phyloP scores from a whole-genome alignment of 2,888 invertebrate species.

The Pammene fasciana region DNA sequence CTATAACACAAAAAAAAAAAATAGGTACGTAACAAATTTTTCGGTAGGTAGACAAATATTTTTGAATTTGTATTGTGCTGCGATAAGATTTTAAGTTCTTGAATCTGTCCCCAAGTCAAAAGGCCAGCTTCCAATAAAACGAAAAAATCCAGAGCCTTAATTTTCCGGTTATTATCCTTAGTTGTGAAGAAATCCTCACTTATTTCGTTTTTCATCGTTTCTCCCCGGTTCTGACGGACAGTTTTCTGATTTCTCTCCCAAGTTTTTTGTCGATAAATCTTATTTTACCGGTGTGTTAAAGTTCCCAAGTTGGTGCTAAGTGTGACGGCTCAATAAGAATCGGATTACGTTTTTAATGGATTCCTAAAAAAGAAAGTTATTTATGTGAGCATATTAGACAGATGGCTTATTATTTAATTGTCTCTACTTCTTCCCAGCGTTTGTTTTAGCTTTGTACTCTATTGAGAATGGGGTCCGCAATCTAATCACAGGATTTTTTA shows the following conservation, averaged over 20 bases:
- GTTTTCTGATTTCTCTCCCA: conserved; percentile 55
- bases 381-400: too few species aligned
- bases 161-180: conserved; percentile 67
- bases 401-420: too few species aligned
- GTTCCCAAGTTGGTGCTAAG: conserved; percentile 25
- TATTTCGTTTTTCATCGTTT: conserved; percentile 58
- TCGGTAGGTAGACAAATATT: not conserved
- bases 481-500: too few species aligned
- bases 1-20: too few species aligned
- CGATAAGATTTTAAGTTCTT: not conserved
- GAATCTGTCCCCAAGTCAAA: conserved; percentile 43
- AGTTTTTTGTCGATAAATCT: conserved; percentile 39
- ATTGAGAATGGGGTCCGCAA: too few species aligned
- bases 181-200: conserved; percentile 40
- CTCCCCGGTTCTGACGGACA: conserved; percentile 58
- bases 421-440: too few species aligned
- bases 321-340: conserved; percentile 24
- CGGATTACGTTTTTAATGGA: conserved; percentile 9
- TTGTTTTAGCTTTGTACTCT: too few species aligned
- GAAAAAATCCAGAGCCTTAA: conserved; percentile 71
- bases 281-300: conserved; percentile 19
- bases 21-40: too few species aligned
- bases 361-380: not conserved
- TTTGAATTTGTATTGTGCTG: not conserved
- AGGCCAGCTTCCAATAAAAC: conserved; percentile 56